These are phyloP conservation scores for mouse (Mus musculus) DNA, from an alignment of 2,113 vertebrate genomes.

Conservation along the genomic window DNA sequence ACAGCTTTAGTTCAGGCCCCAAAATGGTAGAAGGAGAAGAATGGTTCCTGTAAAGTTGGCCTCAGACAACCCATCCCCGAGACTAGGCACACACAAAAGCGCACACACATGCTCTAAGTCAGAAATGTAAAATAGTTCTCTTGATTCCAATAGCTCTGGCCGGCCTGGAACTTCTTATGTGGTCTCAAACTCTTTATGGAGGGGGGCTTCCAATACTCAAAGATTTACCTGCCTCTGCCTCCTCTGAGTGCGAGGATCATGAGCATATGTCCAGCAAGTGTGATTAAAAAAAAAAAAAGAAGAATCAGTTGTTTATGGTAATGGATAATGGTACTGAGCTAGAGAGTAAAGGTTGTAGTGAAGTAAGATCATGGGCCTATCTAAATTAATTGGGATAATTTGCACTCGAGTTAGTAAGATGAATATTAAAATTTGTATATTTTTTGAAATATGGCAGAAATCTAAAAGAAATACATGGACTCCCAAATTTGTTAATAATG, in stretches of 20 bases:
- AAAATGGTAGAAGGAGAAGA: too few relatives aligned
- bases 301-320: background rate
- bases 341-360: constrained; percentile 4
- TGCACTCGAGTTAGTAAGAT: background rate
- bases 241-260: too few relatives aligned
- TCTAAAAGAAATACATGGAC: background rate
- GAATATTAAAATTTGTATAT: constrained; percentile 38
- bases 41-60: background rate
- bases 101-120: background rate
- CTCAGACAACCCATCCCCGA: fast-evolving
- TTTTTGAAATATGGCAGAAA: constrained; percentile 22
- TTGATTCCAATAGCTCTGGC: background rate
- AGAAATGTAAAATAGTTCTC: background rate
- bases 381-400: constrained; percentile 56
- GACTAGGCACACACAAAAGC: background rate
- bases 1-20: too few relatives aligned
- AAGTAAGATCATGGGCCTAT: background rate
- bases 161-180: too few relatives aligned
- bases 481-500: constrained; percentile 1
- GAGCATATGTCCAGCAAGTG: too few relatives aligned
- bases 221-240: background rate
- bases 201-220: background rate
- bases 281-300: background rate
- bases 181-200: background rate
- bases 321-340: background rate